Evolutionary conservation across 2,113 vertebrate species (phyloP), one percentile per base, ranked within the genome.

Genomic region (Chaenocephalus aceratus): DNA sequence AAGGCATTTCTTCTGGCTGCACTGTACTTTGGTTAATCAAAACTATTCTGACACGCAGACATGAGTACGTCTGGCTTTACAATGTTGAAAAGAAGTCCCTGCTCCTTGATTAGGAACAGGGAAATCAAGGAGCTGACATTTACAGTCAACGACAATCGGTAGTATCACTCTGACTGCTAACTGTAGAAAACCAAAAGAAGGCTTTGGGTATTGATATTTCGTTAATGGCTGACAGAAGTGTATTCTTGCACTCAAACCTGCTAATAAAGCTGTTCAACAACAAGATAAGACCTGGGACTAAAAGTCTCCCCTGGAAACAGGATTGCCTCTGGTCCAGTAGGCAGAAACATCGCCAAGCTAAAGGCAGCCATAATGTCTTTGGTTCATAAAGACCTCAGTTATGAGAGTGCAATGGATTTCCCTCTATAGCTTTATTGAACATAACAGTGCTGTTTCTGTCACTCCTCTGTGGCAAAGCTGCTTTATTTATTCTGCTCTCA

Each of bases 401-500:
- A 51, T 68, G 71, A 16, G 51, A 77, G 67, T 51, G 60, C 83
- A 67, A 75, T 64, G 71, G 63, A 68, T 79, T 88, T 84, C 54
- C 79, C 51, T 72, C n/a, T 0, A 62, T 0, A 62, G 66, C 62
- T 23, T 61, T 51, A 49, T 15, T 63, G 18, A 75, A 67, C 59
- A 53, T 63, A 54, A 51, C 61, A 66, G 61, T 12, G 68, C 59
- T 54, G 13, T 46, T 44, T 54, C 68, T 70, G 82, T 77, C 80
- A 51, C 52, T 51, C 3, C 61, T 75, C 77, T 18, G 46, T 10
- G 74, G 82, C 62, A 75, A 26, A 77, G 65, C 71, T 48, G 5
- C 69, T 79, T 84, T 86, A 82, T 86, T 88, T 89, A 72, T 84
- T 85, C 84, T 71, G 58, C 5, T 11, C 70, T 67, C 72, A 82